phyloP scores from a whole-genome alignment of 2,888 invertebrate species.

The Eremobia ochroleuca region DNA sequence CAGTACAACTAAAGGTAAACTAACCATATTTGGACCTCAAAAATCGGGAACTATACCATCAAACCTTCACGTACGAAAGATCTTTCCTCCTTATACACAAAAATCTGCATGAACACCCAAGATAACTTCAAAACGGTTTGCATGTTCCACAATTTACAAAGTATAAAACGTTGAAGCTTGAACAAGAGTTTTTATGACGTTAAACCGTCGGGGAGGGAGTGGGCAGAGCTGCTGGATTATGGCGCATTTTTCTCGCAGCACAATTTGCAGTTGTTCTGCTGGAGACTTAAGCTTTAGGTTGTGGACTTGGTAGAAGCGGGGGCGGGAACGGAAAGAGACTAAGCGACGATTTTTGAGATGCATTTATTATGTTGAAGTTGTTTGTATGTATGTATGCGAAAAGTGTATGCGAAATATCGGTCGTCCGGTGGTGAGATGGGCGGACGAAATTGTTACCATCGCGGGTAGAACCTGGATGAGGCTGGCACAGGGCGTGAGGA shows the following conservation, averaged over 20 bases:
- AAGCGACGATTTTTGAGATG: background rate
- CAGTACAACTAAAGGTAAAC: background rate
- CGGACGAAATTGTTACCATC: no score
- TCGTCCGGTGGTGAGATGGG: no score
- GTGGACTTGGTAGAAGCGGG: background rate
- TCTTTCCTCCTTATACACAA: background rate
- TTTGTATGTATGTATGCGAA: background rate
- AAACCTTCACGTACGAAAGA: background rate
- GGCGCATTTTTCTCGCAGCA: conserved; percentile 65
- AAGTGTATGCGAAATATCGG: no score
- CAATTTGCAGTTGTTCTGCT: conserved; percentile 66
- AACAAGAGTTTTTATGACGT: conserved; percentile 60
- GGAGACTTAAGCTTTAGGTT: conserved; percentile 54
- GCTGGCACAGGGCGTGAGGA: no score
- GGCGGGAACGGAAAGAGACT: conserved; percentile 27
- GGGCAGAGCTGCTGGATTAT: conserved; percentile 59
- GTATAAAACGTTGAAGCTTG: conserved; percentile 56
- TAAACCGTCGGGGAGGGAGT: conserved; percentile 47
- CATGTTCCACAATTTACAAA: conserved; percentile 56
- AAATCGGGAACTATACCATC: background rate
- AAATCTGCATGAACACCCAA: conserved; percentile 23
- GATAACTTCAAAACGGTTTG: conserved; percentile 55
- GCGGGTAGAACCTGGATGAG: no score
- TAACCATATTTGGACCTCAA: background rate
- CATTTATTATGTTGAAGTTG: background rate